Evolutionary conservation across 64 coral and sea anemone genomes (phyloP), one percentile per base, ranked within the genome.

Genomic region (Montipora foliosa): DNA sequence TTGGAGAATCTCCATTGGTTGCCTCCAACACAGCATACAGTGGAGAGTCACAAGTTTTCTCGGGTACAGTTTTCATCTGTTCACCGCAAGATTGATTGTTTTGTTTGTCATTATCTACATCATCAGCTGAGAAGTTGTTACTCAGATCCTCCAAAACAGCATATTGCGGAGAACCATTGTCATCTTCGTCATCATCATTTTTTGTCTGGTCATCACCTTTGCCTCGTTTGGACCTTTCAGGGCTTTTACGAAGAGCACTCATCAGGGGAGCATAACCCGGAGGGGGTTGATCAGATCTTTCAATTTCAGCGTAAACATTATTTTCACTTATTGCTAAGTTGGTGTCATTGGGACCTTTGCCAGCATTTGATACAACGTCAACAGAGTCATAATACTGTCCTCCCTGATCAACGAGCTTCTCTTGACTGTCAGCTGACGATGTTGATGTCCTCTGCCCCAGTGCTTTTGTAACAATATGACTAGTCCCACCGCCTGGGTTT

Each of bases 301-400:
- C 87, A 2, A 89, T 14, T 37, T 76, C 72, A 62, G 47, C 70
- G 60, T 89, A 89, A 25, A 89, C 58, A n/a, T 16, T 72, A 47
- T 62, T 71, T 51, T 77, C 74, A 47, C 48, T 59, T 52, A 20
- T 25, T 19, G 62, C 6, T 11, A 44, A 11, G 64, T 49, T 71
- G 17, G 8, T 47, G 12, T 50, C 45, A 72, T 50, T 67, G 6
- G 14, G 14, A 19, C 49, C 66, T 72, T 51, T 67, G 22, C 44
- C 15, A 11, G 71, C 3, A 71, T 71, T 86, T 72, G 82, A 13
- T 46, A 86, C 82, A 71, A 86, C 82, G 66, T 86, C 82, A 8
- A 86, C 82, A 86, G 82, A 86, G 1, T 72, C 82, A 72, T 86
- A 86, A 72, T 48, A 72, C 64, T 86, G 82, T 72, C 82, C 82